These are phyloP conservation scores for Micromesistius poutassou DNA, from an alignment of 2,797 vertebrate genomes.

Conservation along the genomic window DNA sequence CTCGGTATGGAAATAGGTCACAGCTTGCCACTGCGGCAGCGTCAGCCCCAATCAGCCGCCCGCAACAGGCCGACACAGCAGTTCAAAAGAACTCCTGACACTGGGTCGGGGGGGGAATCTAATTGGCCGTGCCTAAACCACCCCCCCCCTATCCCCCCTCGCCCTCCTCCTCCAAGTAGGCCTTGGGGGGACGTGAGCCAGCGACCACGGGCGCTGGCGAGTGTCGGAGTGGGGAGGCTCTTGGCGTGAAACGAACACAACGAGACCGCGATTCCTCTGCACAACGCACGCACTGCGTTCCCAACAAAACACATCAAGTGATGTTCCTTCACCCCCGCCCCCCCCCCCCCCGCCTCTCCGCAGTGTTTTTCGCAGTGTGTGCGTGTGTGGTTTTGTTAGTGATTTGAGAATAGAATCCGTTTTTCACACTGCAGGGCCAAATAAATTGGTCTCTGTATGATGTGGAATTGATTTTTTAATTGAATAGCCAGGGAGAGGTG, in stretches of 20 bases:
- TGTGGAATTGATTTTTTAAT: constrained; percentile 2
- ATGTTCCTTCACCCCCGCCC: background rate
- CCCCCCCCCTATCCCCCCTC: background rate
- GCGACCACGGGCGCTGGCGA: background rate
- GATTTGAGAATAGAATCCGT: background rate
- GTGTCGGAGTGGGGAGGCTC: background rate
- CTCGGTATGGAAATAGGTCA: constrained; percentile 72
- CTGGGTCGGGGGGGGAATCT: constrained; percentile 67
- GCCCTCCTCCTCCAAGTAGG: background rate
- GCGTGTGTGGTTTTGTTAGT: background rate
- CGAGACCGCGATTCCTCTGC: background rate
- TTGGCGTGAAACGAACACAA: background rate
- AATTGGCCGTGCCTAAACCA: constrained; percentile 77
- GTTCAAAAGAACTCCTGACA: constrained; percentile 79
- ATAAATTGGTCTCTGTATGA: constrained; percentile 3
- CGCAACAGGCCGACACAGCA: constrained; percentile 67
- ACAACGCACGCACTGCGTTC: background rate
- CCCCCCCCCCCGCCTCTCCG: background rate
- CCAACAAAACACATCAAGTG: background rate
- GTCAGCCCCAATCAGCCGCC: constrained; percentile 67
- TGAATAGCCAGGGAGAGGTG: background rate
- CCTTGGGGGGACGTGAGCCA: background rate
- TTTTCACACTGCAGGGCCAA: background rate
- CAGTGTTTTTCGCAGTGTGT: constrained; percentile 2
- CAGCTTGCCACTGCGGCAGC: constrained; percentile 66